Evolutionary conservation across 2,888 invertebrate genomes (phyloP).

Genomic region (Ceraclea dissimilis): DNA sequence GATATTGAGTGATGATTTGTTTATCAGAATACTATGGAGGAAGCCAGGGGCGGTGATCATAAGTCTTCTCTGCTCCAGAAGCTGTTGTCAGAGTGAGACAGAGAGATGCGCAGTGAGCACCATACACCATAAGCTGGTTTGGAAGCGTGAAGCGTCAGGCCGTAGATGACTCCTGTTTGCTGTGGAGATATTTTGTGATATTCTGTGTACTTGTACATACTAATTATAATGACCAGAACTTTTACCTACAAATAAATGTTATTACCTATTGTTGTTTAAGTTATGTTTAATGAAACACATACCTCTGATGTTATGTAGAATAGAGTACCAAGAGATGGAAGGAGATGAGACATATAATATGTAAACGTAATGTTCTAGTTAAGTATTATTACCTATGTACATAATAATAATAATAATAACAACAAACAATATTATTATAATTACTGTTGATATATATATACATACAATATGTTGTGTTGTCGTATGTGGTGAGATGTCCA

Average conservation of each 20-base stretch:
- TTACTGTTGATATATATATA: background rate
- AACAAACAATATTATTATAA: background rate
- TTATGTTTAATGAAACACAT: conserved; percentile 5
- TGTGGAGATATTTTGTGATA: conserved; percentile 24
- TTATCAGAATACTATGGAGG: conserved; percentile 64
- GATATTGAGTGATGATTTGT: too few species aligned
- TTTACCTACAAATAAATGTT: background rate
- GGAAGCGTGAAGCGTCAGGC: conserved; percentile 22
- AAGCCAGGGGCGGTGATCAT: conserved; percentile 68
- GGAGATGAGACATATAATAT: too few species aligned
- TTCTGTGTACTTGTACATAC: conserved; percentile 25
- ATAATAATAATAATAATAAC: background rate
- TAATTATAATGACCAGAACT: conserved; percentile 26
- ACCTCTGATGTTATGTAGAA: background rate
- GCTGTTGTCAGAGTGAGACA: conserved; percentile 69
- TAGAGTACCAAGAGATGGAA: too few species aligned
- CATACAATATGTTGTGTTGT: background rate
- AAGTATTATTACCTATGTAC: too few species aligned
- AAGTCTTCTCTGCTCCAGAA: conserved; percentile 79
- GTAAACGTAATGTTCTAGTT: too few species aligned
- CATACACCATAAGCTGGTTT: conserved; percentile 23
- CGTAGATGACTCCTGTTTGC: too few species aligned
- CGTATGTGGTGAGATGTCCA: too few species aligned
- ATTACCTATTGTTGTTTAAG: background rate
- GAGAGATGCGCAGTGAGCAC: conserved; percentile 31